These are phyloP conservation scores for Malthinus flaveolus DNA, from an alignment of 2,888 invertebrate genomes.

Conservation along the genomic window DNA sequence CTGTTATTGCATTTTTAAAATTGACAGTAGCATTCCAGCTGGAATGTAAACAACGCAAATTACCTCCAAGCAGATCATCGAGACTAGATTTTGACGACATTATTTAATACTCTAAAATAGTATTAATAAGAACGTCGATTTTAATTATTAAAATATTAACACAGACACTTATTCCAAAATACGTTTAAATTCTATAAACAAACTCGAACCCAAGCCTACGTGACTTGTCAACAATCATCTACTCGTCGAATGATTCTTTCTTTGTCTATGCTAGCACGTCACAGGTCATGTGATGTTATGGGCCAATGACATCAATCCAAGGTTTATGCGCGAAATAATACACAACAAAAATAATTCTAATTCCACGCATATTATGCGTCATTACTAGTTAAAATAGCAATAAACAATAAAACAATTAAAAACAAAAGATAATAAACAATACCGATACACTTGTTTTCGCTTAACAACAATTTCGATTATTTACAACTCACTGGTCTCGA, in stretches of 20 bases:
- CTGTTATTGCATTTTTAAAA: conserved; percentile 11
- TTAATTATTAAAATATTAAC: conserved; percentile 5
- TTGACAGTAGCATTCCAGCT: conserved; percentile 21
- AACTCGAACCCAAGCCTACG: conserved; percentile 38
- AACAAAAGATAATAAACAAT: no score
- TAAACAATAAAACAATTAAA: no score
- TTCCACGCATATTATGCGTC: no score
- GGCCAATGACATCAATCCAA: conserved; percentile 23
- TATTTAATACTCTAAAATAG: conserved; percentile 27
- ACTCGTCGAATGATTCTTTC: conserved; percentile 38
- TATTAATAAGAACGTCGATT: conserved; percentile 17
- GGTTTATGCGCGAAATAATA: conserved; percentile 23
- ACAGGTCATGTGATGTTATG: conserved; percentile 33
- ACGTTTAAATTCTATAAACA: conserved; percentile 16
- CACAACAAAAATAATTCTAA: not conserved
- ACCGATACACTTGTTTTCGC: no score
- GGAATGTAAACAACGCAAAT: conserved; percentile 43
- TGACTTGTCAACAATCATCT: conserved; percentile 43
- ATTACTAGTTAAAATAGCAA: no score
- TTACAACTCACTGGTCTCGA: no score
- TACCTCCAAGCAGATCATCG: conserved; percentile 53
- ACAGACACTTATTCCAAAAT: conserved; percentile 10
- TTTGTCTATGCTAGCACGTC: conserved; percentile 39
- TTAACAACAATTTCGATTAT: no score
- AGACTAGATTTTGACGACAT: conserved; percentile 54